A percentile compares a stretch with the other conserved stretches of the same genome.
Evolutionary conservation across 2,888 invertebrate genomes (phyloP).

Genomic region (Perizoma flavofasciatum): DNA sequence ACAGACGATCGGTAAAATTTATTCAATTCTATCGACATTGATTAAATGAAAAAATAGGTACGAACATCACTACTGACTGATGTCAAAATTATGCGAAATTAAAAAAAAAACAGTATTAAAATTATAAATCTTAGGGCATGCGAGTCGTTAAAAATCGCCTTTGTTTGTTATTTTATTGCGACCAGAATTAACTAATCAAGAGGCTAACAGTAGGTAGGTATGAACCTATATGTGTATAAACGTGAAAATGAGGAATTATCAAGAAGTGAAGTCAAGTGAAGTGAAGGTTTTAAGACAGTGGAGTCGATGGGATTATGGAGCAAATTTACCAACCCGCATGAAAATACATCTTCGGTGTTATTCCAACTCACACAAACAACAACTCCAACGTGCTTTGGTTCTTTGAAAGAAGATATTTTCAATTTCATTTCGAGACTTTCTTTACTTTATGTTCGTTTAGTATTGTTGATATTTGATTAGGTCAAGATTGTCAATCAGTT

Average conservation of each 20-base stretch:
- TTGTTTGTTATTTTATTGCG: too few species aligned
- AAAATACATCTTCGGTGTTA: conserved; percentile 96
- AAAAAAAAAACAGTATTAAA: background rate
- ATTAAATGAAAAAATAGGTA: background rate
- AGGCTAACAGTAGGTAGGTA: background rate
- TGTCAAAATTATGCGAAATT: background rate
- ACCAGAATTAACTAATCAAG: too few species aligned
- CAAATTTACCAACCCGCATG: conserved; percentile 88
- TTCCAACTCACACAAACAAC: conserved; percentile 97
- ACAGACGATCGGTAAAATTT: too few species aligned
- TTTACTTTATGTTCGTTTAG: conserved; percentile 3
- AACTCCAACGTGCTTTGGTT: conserved; percentile 89
- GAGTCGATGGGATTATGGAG: too few species aligned
- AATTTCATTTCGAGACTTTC: conserved; percentile 86
- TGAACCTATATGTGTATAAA: too few species aligned
- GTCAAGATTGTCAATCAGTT: conserved; percentile 17
- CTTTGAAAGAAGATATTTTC: conserved; percentile 90
- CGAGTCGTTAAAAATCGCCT: too few species aligned
- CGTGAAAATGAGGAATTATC: too few species aligned
- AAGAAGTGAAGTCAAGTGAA: too few species aligned
- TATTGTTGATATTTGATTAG: conserved; percentile 12
- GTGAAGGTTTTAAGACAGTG: too few species aligned
- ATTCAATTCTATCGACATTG: background rate
- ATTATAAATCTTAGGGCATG: background rate
- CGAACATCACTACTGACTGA: background rate